phyloP scores from a whole-genome alignment of 2,113 vertebrate species.

The Cranoglanis bouderius region DNA sequence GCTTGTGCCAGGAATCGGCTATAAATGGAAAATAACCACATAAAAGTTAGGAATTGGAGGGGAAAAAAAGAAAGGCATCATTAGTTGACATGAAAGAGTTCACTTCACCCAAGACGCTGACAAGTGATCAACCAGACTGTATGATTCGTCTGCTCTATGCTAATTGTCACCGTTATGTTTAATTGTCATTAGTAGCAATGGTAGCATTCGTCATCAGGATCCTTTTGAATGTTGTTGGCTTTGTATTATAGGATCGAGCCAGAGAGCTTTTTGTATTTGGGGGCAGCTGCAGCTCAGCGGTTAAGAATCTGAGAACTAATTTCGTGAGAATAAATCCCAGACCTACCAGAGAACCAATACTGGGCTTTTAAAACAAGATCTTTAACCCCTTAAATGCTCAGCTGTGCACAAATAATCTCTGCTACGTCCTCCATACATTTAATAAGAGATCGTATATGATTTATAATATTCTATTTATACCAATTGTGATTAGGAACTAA shows the following conservation, averaged over 20 bases:
- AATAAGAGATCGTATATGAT: neutral
- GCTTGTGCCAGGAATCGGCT: constrained; percentile 21
- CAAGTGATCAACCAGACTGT: neutral
- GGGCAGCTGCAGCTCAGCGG: neutral
- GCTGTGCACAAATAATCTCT: neutral
- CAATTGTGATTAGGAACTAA: neutral
- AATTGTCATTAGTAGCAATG: neutral
- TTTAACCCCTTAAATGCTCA: neutral
- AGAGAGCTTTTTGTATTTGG: neutral
- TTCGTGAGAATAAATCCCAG: neutral
- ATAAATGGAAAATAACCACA: neutral
- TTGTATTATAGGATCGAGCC: neutral
- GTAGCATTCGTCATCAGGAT: neutral
- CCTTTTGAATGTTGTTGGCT: neutral
- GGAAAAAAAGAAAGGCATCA: neutral
- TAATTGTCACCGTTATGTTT: neutral
- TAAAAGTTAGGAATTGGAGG: constrained; percentile 2
- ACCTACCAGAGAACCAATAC: neutral
- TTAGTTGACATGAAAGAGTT: neutral
- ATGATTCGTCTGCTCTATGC: neutral
- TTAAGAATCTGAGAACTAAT: neutral
- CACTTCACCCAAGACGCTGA: neutral
- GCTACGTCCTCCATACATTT: neutral
- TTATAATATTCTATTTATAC: neutral
- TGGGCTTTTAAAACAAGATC: neutral